A percentile compares a stretch with the other conserved stretches of the same genome.
phyloP scores from a whole-genome alignment of 2,888 invertebrate genomes.

The Escarpia spicata region DNA sequence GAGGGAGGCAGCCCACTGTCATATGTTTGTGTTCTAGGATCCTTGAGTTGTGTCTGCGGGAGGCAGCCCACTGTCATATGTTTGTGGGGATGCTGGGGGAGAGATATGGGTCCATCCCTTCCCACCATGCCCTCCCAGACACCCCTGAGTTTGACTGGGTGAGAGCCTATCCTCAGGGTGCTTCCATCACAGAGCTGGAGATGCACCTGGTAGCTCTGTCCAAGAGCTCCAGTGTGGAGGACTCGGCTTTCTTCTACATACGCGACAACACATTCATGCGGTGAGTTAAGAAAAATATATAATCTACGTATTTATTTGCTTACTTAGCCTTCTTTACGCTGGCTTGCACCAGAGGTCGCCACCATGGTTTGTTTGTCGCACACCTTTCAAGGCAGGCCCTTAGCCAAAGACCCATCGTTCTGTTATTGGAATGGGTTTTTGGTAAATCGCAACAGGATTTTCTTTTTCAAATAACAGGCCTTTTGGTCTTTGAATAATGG shows the following conservation, averaged over 20 bases:
- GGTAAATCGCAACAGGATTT: too few species aligned
- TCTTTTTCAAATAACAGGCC: too few species aligned
- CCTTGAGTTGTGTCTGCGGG: constrained; percentile 64
- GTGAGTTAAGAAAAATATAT: constrained; percentile 32
- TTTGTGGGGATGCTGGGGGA: constrained; percentile 66
- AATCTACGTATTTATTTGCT: too few species aligned
- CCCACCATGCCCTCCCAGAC: constrained; percentile 55
- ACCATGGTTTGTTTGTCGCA: too few species aligned
- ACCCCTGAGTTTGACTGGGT: constrained; percentile 63
- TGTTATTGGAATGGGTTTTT: too few species aligned
- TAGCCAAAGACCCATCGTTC: too few species aligned
- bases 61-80: constrained; percentile 63
- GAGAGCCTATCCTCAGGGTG: constrained; percentile 55
- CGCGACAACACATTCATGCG: constrained; percentile 52
- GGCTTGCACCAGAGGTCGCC: too few species aligned
- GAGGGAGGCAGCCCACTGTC: too few species aligned
- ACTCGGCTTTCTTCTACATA: constrained; percentile 64
- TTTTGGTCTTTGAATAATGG: too few species aligned
- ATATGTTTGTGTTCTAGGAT: constrained; percentile 51
- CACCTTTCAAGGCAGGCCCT: too few species aligned
- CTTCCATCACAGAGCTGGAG: constrained; percentile 67
- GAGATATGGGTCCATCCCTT: constrained; percentile 65
- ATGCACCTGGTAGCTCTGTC: constrained; percentile 60
- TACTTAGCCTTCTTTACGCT: too few species aligned
- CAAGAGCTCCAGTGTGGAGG: constrained; percentile 44